These are phyloP conservation scores for Caradrina kadenii DNA, from an alignment of 2,888 invertebrate genomes.

Conservation along the genomic window DNA sequence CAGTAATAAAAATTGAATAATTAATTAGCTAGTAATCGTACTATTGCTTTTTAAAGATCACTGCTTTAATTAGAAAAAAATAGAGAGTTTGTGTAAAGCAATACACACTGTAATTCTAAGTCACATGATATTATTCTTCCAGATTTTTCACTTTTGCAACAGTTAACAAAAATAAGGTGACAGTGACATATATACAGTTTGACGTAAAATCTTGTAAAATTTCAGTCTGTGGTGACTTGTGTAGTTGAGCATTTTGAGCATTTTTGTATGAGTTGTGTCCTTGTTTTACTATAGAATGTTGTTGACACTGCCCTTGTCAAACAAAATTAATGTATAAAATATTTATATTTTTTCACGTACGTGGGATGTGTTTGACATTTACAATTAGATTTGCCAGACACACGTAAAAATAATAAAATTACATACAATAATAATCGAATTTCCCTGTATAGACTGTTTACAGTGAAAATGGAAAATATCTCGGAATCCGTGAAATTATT, in stretches of 20 bases:
- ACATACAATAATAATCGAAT: slow-evolving; percentile 62
- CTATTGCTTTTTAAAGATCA: not conserved
- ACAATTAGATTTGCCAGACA: slow-evolving; percentile 57
- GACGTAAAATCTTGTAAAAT: not conserved
- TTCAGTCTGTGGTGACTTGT: not conserved
- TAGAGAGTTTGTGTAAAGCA: not conserved
- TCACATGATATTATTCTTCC: slow-evolving; percentile 66
- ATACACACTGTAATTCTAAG: not conserved
- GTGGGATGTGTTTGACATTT: slow-evolving; percentile 19
- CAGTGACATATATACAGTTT: slow-evolving; percentile 50
- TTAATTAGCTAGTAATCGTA: slow-evolving; percentile 7
- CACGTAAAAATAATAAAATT: slow-evolving; percentile 64
- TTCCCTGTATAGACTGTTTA: slow-evolving; percentile 64
- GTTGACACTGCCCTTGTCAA: slow-evolving; percentile 20
- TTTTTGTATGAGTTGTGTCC: slow-evolving; percentile 2
- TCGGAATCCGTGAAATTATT: slow-evolving; percentile 54
- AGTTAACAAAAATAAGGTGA: slow-evolving; percentile 10
- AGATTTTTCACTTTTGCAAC: slow-evolving; percentile 56
- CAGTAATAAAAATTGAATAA: slow-evolving; percentile 67
- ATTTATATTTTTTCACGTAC: slow-evolving; percentile 1
- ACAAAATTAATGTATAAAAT: slow-evolving; percentile 18
- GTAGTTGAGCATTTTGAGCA: not conserved
- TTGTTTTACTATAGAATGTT: slow-evolving; percentile 13
- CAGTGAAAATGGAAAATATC: slow-evolving; percentile 68
- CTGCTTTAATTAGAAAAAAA: not conserved